phyloP scores from a whole-genome alignment of 2,797 vertebrate genomes.

The Falco biarmicus region DNA sequence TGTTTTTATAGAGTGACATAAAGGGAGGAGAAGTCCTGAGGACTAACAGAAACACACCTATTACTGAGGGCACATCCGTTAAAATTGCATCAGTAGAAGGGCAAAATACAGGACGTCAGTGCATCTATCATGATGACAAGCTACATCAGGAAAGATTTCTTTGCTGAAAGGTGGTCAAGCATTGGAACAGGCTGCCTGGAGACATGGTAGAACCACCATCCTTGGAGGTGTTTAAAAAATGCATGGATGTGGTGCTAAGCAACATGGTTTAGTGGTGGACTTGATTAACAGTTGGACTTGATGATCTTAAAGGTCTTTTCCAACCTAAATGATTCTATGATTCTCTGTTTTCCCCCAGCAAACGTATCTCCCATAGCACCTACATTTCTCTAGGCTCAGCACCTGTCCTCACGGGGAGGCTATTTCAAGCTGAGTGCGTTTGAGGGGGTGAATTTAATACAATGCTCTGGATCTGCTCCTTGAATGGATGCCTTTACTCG shows the following conservation, averaged over 20 bases:
- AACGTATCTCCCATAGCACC: neutral
- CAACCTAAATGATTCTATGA: too few relatives aligned
- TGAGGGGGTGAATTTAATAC: neutral
- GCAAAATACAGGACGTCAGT: neutral
- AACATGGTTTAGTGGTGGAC: too few relatives aligned
- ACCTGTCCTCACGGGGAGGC: neutral
- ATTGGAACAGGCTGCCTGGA: too few relatives aligned
- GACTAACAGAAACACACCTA: neutral
- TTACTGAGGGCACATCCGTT: neutral
- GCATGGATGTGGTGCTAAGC: too few relatives aligned
- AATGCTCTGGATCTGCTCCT: neutral
- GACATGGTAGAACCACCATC: too few relatives aligned
- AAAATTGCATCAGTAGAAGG: neutral
- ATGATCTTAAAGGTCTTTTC: too few relatives aligned
- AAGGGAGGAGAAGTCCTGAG: neutral
- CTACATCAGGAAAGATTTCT: too few relatives aligned
- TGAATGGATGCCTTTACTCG: neutral
- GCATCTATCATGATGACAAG: neutral
- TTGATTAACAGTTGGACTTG: too few relatives aligned
- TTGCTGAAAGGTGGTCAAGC: too few relatives aligned
- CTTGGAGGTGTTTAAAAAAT: too few relatives aligned
- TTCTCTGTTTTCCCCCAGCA: neutral
- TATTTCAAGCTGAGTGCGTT: neutral
- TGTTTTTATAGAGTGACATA: neutral
- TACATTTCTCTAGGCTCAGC: neutral